These are phyloP conservation scores for Cryptomyrus ogoouensis DNA, from an alignment of 2,113 vertebrate species.

Conservation along the genomic window DNA sequence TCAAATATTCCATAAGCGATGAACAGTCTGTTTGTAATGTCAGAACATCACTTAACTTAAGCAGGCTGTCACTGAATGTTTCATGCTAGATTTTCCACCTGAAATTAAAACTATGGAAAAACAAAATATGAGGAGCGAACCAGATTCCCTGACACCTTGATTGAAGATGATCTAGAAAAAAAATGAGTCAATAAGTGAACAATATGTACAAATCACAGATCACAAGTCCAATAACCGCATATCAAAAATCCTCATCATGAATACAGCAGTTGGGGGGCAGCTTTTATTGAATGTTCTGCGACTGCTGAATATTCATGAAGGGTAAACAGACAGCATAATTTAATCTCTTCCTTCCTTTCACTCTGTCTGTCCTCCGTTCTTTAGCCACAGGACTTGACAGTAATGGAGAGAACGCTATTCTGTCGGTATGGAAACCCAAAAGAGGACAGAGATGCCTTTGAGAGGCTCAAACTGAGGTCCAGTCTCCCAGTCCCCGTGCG, in stretches of 20 bases:
- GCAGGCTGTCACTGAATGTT: neutral
- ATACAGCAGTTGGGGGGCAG: neutral
- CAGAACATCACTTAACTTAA: neutral
- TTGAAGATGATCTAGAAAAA: neutral
- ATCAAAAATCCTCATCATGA: neutral
- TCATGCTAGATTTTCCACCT: neutral
- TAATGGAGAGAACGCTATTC: constrained; percentile 37
- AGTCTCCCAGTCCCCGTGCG: constrained; percentile 36
- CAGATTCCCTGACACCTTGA: neutral
- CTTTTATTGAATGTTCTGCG: neutral
- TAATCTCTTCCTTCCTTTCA: constrained; percentile 8
- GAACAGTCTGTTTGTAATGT: neutral
- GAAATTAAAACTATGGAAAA: neutral
- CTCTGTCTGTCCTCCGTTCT: neutral
- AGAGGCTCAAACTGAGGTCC: constrained; percentile 23
- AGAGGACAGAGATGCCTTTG: constrained; percentile 52
- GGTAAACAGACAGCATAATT: neutral
- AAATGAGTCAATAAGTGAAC: neutral
- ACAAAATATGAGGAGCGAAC: neutral
- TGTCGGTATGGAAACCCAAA: constrained; percentile 55
- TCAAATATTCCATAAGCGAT: neutral
- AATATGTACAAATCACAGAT: neutral
- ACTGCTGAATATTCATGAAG: neutral
- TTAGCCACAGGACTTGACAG: constrained; percentile 9
- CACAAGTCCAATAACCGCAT: neutral